These are phyloP conservation scores for Poeciliopsis paucimaculata DNA, from an alignment of 2,797 vertebrate species.

Conservation along the genomic window DNA sequence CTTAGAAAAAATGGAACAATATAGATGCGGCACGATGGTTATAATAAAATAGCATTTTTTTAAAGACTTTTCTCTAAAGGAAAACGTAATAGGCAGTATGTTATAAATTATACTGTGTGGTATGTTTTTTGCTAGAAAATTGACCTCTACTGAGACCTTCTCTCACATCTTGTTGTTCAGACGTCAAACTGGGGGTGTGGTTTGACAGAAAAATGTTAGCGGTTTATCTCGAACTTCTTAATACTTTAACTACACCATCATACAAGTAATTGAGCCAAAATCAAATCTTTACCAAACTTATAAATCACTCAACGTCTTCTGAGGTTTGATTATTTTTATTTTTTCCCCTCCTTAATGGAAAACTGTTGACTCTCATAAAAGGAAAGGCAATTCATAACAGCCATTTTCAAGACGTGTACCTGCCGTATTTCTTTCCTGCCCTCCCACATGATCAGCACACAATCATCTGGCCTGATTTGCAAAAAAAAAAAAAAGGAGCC, in stretches of 20 bases:
- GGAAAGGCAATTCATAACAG: conserved; percentile 20
- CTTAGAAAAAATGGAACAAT: not conserved
- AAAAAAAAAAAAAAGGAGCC: conserved; percentile 34
- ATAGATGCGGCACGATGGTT: not conserved
- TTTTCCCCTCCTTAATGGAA: not conserved
- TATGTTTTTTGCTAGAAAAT: not conserved
- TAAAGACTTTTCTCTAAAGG: not conserved
- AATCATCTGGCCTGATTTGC: conserved; percentile 32
- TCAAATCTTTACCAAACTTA: not conserved
- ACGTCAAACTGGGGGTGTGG: not conserved
- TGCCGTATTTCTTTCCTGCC: conserved; percentile 43
- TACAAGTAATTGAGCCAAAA: not conserved
- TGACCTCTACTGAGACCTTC: not conserved
- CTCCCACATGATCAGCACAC: conserved; percentile 24
- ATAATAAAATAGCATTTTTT: not conserved
- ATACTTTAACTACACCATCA: not conserved
- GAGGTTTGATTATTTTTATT: conserved; percentile 21
- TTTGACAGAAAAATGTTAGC: not conserved
- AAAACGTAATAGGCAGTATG: not conserved
- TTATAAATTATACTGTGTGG: no score
- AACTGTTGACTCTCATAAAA: conserved; percentile 28
- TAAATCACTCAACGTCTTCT: not conserved
- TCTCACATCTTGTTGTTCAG: not conserved
- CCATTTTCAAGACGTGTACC: conserved; percentile 41
- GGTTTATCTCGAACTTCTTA: not conserved